Conservation (phyloP, 2,113 vertebrate genomes). For the Catharus bicknelli region DNA sequence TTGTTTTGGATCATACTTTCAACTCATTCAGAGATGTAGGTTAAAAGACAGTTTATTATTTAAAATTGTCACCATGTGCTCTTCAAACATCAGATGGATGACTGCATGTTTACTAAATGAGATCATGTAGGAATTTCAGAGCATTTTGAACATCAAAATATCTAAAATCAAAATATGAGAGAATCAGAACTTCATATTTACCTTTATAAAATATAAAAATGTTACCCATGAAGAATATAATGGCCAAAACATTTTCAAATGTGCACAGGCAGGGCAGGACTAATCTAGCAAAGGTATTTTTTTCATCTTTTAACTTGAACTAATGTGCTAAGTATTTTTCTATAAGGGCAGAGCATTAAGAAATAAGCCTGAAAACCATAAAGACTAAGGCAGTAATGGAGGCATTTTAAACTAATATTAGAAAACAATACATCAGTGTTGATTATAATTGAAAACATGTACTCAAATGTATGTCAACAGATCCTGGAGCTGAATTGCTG, state of each 20-base stretch:
- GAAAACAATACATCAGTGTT: slow-evolving; percentile 15
- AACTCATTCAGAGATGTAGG: neutral
- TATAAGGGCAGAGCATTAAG: neutral
- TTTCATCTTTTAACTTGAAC: neutral
- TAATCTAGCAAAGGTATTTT: neutral
- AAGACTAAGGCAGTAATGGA: neutral
- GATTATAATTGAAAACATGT: slow-evolving; percentile 41
- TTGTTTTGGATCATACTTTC: neutral
- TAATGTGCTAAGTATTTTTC: neutral
- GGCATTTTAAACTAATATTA: slow-evolving; percentile 28
- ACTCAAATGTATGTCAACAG: slow-evolving; percentile 9
- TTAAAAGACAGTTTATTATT: neutral
- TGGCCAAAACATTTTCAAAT: neutral
- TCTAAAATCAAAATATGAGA: neutral
- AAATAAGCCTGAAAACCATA: slow-evolving; percentile 9
- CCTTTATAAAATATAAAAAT: neutral
- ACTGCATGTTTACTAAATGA: neutral
- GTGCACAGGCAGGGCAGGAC: neutral
- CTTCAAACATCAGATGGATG: neutral
- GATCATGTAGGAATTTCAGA: neutral
- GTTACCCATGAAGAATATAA: neutral
- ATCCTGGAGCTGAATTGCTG: neutral
- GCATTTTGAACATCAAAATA: neutral
- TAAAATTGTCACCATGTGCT: neutral
- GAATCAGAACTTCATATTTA: neutral